These are phyloP conservation scores for Hirtodrosophila alboralis DNA, from an alignment of 2,888 invertebrate species.

Conservation along the genomic window DNA sequence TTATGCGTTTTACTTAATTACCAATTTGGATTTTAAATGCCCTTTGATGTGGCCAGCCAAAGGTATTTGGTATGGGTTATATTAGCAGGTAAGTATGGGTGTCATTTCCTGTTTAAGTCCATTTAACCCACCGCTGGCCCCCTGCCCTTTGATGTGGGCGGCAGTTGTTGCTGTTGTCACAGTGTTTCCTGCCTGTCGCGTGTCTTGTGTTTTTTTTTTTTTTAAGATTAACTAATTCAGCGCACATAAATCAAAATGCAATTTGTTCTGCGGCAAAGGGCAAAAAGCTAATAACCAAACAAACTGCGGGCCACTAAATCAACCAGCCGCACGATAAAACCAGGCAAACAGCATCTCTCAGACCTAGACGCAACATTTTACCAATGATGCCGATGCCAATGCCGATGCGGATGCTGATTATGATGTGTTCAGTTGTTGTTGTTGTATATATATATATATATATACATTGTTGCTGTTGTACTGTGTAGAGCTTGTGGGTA, in stretches of 20 bases:
- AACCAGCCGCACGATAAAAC: conserved; percentile 65
- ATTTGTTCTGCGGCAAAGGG: conserved; percentile 77
- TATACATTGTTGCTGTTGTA: conserved; percentile 6
- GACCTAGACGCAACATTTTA: conserved; percentile 48
- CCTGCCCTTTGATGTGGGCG: conserved; percentile 56
- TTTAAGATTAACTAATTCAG: conserved; percentile 65
- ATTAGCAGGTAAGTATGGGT: conserved; percentile 24
- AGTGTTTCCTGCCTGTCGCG: conserved; percentile 65
- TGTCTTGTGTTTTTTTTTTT: conserved; percentile 42
- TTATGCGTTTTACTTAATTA: conserved; percentile 79
- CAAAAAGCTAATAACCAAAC: conserved; percentile 78
- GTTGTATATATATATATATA: too few species aligned
- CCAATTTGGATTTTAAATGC: conserved; percentile 75
- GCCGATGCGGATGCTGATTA: conserved; percentile 61
- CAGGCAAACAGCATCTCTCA: conserved; percentile 23
- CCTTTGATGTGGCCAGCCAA: conserved; percentile 70
- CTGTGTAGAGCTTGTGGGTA: conserved; percentile 38
- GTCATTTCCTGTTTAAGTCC: conserved; percentile 58
- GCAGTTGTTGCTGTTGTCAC: conserved; percentile 58
- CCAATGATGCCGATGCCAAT: conserved; percentile 45
- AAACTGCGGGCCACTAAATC: conserved; percentile 79
- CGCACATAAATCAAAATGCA: conserved; percentile 80
- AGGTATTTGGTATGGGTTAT: not conserved
- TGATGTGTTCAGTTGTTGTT: conserved; percentile 53
- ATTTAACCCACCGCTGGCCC: too few species aligned